These are phyloP conservation scores for Brevimyrus niger DNA, from an alignment of 2,113 vertebrate genomes.

Conservation along the genomic window DNA sequence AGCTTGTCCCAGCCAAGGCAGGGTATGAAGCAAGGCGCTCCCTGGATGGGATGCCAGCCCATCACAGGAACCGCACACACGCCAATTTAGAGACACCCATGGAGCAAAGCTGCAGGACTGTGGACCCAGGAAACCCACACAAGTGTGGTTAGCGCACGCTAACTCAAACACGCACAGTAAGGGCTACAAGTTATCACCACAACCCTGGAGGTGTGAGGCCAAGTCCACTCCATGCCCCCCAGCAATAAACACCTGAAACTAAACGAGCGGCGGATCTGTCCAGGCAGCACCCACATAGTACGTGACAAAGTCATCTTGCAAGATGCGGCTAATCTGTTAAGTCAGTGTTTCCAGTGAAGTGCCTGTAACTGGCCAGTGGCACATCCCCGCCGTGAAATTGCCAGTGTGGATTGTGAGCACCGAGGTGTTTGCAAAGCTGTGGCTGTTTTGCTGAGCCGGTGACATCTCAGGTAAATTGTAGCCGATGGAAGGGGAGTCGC, in stretches of 20 bases:
- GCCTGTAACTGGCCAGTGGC: neutral
- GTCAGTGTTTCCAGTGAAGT: neutral
- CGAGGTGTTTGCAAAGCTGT: conserved; percentile 11
- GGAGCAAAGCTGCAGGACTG: neutral
- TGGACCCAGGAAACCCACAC: neutral
- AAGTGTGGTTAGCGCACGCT: neutral
- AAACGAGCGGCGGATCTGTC: neutral
- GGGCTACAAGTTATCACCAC: neutral
- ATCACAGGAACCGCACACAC: neutral
- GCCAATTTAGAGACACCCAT: neutral
- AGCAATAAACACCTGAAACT: neutral
- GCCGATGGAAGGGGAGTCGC: conserved; percentile 27
- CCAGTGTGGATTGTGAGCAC: neutral
- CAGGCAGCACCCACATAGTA: neutral
- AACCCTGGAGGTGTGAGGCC: neutral
- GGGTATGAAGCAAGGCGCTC: neutral
- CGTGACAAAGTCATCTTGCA: neutral
- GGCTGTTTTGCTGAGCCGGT: conserved; percentile 10
- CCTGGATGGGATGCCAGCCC: neutral
- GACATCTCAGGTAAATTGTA: conserved; percentile 23
- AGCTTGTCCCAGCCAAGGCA: neutral
- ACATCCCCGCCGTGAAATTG: neutral
- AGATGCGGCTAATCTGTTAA: neutral
- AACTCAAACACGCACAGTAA: neutral
- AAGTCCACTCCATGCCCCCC: neutral